Evolutionary conservation across 2,888 invertebrate genomes (phyloP).

Genomic region (Orgyia antiqua): DNA sequence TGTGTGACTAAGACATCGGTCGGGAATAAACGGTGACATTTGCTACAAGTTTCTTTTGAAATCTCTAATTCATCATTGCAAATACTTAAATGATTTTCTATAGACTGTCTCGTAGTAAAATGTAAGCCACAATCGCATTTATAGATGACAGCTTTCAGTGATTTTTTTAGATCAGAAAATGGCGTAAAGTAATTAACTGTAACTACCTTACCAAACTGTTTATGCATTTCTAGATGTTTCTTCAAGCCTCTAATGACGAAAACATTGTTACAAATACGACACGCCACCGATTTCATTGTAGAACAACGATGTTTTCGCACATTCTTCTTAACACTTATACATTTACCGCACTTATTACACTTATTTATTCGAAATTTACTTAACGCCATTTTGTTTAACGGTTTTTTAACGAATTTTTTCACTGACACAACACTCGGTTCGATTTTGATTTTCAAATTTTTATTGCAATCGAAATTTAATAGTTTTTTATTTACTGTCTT

Average conservation of each 20-base stretch:
- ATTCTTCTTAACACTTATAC: conserved; percentile 6
- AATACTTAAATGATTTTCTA: conserved; percentile 26
- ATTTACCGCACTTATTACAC: conserved; percentile 9
- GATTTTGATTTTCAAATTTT: not conserved
- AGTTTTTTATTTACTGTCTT: conserved; percentile 12
- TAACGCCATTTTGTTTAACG: not conserved
- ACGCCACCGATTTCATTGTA: not conserved
- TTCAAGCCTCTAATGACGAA: not conserved
- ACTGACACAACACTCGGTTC: not conserved
- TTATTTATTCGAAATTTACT: conserved; percentile 8
- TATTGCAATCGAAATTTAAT: conserved; percentile 2
- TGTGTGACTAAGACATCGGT: conserved; percentile 34
- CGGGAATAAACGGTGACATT: conserved; percentile 34
- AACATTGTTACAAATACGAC: conserved; percentile 3
- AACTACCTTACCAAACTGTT: conserved; percentile 1
- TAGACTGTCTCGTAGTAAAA: conserved; percentile 25
- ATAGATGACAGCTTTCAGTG: conserved; percentile 19
- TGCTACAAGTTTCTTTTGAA: conserved; percentile 34
- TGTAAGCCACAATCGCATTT: conserved; percentile 38
- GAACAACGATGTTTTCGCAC: conserved; percentile 1
- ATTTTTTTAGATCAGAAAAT: too few relatives aligned
- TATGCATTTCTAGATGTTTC: conserved; percentile 2
- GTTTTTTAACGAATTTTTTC: not conserved
- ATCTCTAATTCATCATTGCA: conserved; percentile 16
- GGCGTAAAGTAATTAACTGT: conserved; percentile 2